These are phyloP conservation scores for Hylaeus volcanicus DNA, from an alignment of 1,140 invertebrate species.

Conservation along the genomic window DNA sequence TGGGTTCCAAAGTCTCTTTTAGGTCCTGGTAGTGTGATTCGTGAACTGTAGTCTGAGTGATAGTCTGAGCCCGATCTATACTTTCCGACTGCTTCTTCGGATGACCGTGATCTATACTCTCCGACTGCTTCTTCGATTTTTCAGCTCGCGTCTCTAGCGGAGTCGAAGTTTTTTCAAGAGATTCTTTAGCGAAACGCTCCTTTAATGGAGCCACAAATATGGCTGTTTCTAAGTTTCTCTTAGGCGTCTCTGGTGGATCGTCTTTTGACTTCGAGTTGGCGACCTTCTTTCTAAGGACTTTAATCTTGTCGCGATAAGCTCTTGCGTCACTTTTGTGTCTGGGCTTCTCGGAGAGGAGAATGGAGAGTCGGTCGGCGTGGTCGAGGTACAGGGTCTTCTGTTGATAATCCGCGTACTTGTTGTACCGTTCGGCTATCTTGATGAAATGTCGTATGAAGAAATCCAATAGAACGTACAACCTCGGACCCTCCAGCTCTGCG, in stretches of 20 bases:
- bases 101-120: background rate
- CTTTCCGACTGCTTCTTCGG: background rate
- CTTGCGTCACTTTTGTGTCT: slow-evolving; percentile 78
- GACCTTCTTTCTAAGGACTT: slow-evolving; percentile 63
- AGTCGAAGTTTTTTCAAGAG: background rate
- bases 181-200: slow-evolving; percentile 56
- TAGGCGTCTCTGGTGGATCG: slow-evolving; percentile 66
- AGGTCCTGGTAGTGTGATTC: slow-evolving; percentile 6
- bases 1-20: background rate
- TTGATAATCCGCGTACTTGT: slow-evolving; percentile 81
- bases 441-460: slow-evolving; percentile 87
- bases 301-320: slow-evolving; percentile 80
- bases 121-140: background rate
- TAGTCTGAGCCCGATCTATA: too few relatives aligned
- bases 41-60: slow-evolving; percentile 20
- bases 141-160: slow-evolving; percentile 4
- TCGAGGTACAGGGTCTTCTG: slow-evolving; percentile 85
- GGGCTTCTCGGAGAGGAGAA: slow-evolving; percentile 83
- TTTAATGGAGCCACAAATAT: slow-evolving; percentile 61
- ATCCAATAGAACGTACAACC: slow-evolving; percentile 82
- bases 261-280: slow-evolving; percentile 58
- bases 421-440: slow-evolving; percentile 83
- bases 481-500: slow-evolving; percentile 65
- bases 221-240: slow-evolving; percentile 67
- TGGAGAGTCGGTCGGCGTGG: slow-evolving; percentile 85